Base-by-base conservation (phyloP, 1,140 invertebrate species). In the Araneus ventricosus region DNA sequence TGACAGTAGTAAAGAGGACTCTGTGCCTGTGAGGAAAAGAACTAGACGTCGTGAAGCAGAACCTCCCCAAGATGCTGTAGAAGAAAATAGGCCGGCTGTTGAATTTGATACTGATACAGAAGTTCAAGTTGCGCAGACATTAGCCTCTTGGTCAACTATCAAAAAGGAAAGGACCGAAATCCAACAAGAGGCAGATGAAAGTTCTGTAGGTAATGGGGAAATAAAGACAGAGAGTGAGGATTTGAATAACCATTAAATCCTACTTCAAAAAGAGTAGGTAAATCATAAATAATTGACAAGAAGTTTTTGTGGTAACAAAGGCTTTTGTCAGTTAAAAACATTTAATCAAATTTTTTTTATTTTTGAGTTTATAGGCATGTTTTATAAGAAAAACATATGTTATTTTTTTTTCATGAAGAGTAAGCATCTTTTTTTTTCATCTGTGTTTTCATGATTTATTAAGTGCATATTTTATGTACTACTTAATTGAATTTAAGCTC, bases 61-160 rank as follows among this genome's bases (percentile, higher is more conserved):
- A 41, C 4, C 20, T 7, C 24, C 4, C 5, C 75, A 89, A 59
- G 61, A 39, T n/a, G 20, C 17, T 4, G 20, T 17, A 37, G 82
- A 79, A 52, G 37, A 63, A 24, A 93, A 93, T 45, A 86, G 86
- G 37, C 85, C 82, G n/a, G 24, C 79, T 86, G 52, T 93, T n/a
- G 93, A 93, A 67, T 90, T 94, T 20, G 90, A 94, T 63, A 94
- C 91, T 20, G 93, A 94, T 63, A 92, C 93, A 75, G 93, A 94
- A 79, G 90, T 94, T 57, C 79, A 89, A 10, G 93, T 92, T 24
- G 93, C 93, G 34, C 86, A 94, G 30, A 93, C 93, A 0, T 63
- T 94, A 85, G 93, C 91, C 4, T 89, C 67, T 39, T 94, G 90
- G 93, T 90, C 93, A 27, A 80, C 91, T 39, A 90, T 89, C 7